Evolutionary conservation across 2,888 invertebrate genomes (phyloP).

Genomic region (Trachelus stipa): DNA sequence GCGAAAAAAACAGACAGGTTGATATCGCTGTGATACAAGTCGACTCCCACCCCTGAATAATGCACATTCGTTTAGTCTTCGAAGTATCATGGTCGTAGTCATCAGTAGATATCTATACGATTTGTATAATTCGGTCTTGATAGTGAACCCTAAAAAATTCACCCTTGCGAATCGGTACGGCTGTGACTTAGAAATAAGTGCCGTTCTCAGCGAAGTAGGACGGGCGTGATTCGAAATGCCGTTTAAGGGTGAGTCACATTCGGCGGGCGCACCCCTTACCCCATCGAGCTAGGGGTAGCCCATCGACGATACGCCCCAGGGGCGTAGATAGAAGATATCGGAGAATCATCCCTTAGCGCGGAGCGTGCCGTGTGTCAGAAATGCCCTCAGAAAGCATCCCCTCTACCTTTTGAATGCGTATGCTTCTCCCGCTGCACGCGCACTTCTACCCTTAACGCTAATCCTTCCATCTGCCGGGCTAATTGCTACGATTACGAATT

Average conservation of each 20-base stretch:
- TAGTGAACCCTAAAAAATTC: not conserved
- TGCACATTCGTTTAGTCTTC: not conserved
- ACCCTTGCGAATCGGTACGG: not conserved
- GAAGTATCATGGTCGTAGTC: not conserved
- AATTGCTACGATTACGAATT: constrained; percentile 23
- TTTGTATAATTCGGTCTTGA: not conserved
- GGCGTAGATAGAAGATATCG: not conserved
- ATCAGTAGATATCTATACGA: not conserved
- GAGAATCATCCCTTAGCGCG: not conserved
- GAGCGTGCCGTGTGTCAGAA: constrained; percentile 5
- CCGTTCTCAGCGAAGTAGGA: constrained; percentile 17
- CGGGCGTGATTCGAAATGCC: constrained; percentile 32
- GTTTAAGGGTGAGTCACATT: constrained; percentile 38
- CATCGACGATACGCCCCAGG: not conserved
- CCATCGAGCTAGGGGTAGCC: not conserved
- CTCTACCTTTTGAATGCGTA: not conserved
- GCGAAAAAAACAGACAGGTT: not conserved
- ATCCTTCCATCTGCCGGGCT: constrained; percentile 24
- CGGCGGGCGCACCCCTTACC: constrained; percentile 16
- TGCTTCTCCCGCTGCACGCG: not conserved
- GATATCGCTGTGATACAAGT: not conserved
- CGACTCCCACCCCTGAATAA: not conserved
- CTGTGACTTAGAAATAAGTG: constrained; percentile 36
- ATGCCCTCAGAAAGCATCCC: not conserved
- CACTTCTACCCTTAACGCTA: constrained; percentile 13